phyloP scores from a whole-genome alignment of 2,888 invertebrate species.

The Nemotelus pantherinus region DNA sequence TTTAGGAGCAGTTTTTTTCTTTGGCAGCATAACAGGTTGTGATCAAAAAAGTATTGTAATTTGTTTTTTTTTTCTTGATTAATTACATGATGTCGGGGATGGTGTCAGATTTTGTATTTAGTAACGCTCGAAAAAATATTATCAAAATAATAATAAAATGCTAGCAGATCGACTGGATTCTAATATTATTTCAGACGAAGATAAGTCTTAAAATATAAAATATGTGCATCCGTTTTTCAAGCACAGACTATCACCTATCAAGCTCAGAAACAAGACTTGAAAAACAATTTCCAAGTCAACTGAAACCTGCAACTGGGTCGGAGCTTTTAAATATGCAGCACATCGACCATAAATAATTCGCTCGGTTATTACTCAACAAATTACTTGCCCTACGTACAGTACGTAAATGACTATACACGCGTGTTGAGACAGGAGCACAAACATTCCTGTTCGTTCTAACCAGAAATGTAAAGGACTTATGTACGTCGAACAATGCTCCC shows the following conservation, averaged over 20 bases:
- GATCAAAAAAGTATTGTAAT: too few species aligned
- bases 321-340: constrained; percentile 31
- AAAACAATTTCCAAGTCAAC: constrained; percentile 27
- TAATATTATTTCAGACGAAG: too few species aligned
- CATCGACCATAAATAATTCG: constrained; percentile 40
- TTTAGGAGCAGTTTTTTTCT: neutral
- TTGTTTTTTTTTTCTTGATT: too few species aligned
- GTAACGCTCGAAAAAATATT: too few species aligned
- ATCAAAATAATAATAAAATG: too few species aligned
- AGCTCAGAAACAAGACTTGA: neutral
- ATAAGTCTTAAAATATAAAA: too few species aligned
- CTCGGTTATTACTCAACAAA: constrained; percentile 40
- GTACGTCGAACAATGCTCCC: constrained; percentile 2
- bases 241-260: neutral
- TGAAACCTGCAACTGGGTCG: constrained; percentile 38
- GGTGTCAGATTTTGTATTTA: too few species aligned
- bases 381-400: constrained; percentile 7
- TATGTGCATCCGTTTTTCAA: neutral
- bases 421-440: constrained; percentile 1
- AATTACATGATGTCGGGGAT: too few species aligned
- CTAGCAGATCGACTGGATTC: too few species aligned
- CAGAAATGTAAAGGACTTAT: constrained; percentile 24
- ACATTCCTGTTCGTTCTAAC: neutral
- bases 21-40: neutral
- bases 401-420: neutral